Conservation (phyloP, 2,113 vertebrate genomes). For the Mesembrinibis cayennensis region DNA sequence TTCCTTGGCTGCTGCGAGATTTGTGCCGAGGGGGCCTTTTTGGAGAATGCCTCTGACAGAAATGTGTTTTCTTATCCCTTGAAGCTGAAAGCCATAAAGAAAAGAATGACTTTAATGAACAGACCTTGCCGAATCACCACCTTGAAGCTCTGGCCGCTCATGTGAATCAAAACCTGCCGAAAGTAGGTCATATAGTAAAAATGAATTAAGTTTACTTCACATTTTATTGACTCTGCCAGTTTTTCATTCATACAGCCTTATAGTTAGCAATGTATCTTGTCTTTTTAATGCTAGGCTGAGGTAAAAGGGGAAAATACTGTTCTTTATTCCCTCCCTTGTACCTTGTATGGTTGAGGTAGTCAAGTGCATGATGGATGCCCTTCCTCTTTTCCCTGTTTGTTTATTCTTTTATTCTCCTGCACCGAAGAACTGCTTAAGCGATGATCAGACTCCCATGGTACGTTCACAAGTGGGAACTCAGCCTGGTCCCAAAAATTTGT, state of each 20-base stretch:
- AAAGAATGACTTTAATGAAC: slow-evolving; percentile 69
- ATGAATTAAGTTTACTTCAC: slow-evolving; percentile 67
- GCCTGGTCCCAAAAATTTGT: neutral
- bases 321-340: neutral
- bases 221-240: slow-evolving; percentile 69
- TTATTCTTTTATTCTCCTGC: neutral
- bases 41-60: slow-evolving; percentile 18
- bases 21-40: slow-evolving; percentile 43
- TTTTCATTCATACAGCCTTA: slow-evolving; percentile 56
- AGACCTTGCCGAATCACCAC: slow-evolving; percentile 70
- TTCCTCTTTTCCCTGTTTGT: neutral
- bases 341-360: neutral
- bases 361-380: neutral
- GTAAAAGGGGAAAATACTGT: neutral
- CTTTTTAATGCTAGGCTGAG: slow-evolving; percentile 30
- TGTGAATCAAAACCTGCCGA: slow-evolving; percentile 70
- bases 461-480: neutral
- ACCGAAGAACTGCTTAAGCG: neutral
- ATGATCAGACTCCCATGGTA: neutral
- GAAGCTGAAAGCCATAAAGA: slow-evolving; percentile 65
- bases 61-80: slow-evolving; percentile 65
- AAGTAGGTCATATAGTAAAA: slow-evolving; percentile 80
- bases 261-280: slow-evolving; percentile 26
- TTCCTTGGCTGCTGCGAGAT: neutral
- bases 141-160: slow-evolving; percentile 62